Base-by-base conservation (phyloP, 2,888 invertebrate species). In the Ophioninae sp. region DNA sequence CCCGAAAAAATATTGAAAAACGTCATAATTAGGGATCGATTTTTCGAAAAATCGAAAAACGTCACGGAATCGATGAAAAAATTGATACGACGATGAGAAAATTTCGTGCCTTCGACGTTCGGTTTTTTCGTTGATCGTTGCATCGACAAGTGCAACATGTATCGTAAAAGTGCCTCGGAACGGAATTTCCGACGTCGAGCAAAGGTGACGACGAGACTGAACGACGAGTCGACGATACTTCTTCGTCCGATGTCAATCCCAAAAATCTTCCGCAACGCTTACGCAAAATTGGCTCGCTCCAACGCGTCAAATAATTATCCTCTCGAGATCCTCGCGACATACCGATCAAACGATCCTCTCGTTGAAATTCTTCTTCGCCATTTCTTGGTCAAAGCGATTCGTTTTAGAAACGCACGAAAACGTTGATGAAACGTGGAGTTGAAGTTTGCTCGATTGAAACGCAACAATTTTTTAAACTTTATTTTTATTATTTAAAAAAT, bases 251-350 rank as follows among this genome's bases (percentile, higher is more conserved):
- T 10, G 86, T 85, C 17, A 80, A 61, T 7, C 63, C 63, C 13
- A 82, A 85, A 63, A 82, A 79, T n/a, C 79, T 81, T 8, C 78
- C 44, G 81, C 73, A 72, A 64, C 81, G 77, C 56, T 79, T 85
- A 58, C 77, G 86, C 41, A 88, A 84, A 74, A 81, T 73, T 7
- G 86, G 82, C 51, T 89, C 86, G 61, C 86, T 88, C 86, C 87
- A 87, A 67, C 87, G 82, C 20, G 71, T 73, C 44, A 84, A 86
- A 69, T 76, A 85, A 82, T 72, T 84, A 72, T 81, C 84, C 5
- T 71, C 76, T 56, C 81, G 74, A 39, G 77, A 69, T n/a, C 75
- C 20, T 63, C 63, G 84, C 63, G 86, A 88, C 89, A 88, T 89
- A 9, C 20, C 63, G 9, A 75, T 82, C 51, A 20, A 61, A 37